Conservation (phyloP, 2,797 vertebrate genomes). For the Chanos chanos region DNA sequence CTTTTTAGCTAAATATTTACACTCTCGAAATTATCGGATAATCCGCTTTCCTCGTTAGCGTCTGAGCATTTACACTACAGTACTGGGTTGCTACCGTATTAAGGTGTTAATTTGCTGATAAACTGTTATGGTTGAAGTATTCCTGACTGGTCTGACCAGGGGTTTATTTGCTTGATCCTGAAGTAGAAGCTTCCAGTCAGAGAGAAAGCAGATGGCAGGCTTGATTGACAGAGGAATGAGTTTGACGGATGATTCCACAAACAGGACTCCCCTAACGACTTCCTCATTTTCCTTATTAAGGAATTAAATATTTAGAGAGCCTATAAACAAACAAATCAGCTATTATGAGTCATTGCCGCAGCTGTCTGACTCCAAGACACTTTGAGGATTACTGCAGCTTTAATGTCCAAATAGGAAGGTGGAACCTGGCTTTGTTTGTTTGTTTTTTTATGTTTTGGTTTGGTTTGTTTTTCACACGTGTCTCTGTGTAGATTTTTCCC, state of each 20-base stretch:
- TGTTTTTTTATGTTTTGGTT: no score
- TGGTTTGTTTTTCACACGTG: background rate
- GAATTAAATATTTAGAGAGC: conserved; percentile 21
- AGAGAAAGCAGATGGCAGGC: background rate
- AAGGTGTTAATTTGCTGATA: no score
- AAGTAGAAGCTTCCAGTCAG: conserved; percentile 5
- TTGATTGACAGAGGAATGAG: background rate
- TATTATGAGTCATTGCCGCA: conserved; percentile 6
- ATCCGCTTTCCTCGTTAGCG: no score
- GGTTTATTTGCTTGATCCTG: background rate
- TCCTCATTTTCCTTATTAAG: conserved; percentile 19
- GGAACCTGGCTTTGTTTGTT: no score
- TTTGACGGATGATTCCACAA: conserved; percentile 1
- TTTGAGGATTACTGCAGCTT: background rate
- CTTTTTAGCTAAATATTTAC: no score
- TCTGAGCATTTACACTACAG: no score
- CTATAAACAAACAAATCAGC: conserved; percentile 24
- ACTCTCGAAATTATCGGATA: no score
- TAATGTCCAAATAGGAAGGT: background rate
- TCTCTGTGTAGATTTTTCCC: conserved; percentile 3
- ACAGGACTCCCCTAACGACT: conserved; percentile 11
- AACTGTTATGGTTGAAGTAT: no score
- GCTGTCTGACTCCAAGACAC: background rate
- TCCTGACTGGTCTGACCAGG: conserved; percentile 5
- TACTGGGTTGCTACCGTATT: no score